Evolutionary conservation across 2,797 vertebrate species (phyloP).

Genomic region (Lithobates pipiens): DNA sequence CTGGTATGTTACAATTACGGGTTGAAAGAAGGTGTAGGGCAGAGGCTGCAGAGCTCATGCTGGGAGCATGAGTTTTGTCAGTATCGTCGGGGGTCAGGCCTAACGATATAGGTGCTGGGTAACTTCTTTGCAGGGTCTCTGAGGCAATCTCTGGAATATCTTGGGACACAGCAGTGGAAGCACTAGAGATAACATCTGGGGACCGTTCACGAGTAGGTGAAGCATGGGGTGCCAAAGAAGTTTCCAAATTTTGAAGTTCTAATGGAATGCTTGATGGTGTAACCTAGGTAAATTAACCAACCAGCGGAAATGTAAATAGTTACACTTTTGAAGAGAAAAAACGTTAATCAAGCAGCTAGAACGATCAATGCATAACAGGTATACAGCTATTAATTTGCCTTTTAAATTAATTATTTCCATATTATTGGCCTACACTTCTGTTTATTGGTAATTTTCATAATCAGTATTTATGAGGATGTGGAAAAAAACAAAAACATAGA

Average conservation of each 20-base stretch:
- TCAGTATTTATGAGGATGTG: too few species aligned
- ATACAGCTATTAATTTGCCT: too few species aligned
- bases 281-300: conserved; percentile 62
- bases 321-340: not conserved
- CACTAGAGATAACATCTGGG: conserved; percentile 96
- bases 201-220: conserved; percentile 94
- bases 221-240: conserved; percentile 84
- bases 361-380: too few species aligned
- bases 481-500: too few species aligned
- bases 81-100: conserved; percentile 70
- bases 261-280: conserved; percentile 72
- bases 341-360: too few species aligned
- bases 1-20: conserved; percentile 78
- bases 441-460: too few species aligned
- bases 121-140: conserved; percentile 85
- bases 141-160: conserved; percentile 97
- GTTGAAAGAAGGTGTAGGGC: conserved; percentile 91
- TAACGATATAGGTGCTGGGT: conserved; percentile 63
- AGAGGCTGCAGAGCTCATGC: conserved; percentile 94
- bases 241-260: conserved; percentile 87
- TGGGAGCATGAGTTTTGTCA: conserved; percentile 83
- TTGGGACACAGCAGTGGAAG: conserved; percentile 94
- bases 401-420: too few species aligned
- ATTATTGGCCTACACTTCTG: too few species aligned
- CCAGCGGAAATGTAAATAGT: not conserved